Evolutionary conservation across 2,113 vertebrate genomes (phyloP), one percentile per base, ranked within the genome.

Genomic region (Grammomys dolichurus): DNA sequence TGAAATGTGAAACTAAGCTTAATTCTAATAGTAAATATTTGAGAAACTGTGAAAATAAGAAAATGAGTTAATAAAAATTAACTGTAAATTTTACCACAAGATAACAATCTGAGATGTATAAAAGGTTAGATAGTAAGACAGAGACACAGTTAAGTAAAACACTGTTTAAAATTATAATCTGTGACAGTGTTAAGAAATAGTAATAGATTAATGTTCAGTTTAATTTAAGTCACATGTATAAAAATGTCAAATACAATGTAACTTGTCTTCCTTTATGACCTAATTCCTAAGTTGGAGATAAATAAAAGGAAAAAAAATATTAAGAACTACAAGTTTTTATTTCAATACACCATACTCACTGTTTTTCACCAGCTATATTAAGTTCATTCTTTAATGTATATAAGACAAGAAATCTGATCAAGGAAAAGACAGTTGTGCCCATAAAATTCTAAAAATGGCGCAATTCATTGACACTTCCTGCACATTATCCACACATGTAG

Each of bases 361-460:
- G 4, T 82, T 63, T 87, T 31, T 33, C 54, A n/a, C 65, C 19
- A 65, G 60, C 43, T 72, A 60, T 22, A 56, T 36, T 75, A 95
- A 80, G 58, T 56, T 73, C 1, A 43, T 1, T 43, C 89, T 73
- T 63, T 82, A 78, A 90, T 26, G 73, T 13, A 19, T 92, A 40
- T 56, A 67, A 69, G 85, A 75, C 40, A 36, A 82, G 67, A 36
- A 95, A 36, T 67, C 92, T 65, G 89, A n/a, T 5, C 60, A 89
- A 81, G 43, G 8, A 93, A 82, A 97, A 95, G 22, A 2, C 48
- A 96, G n/a, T 28, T 70, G 4, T 33, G 19, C 73, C n/a, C 7
- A 94, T 72, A 93, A 97, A 97, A 43, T 77, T 72, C 3, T 88
- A 72, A 97, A 96, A 73, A 63, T 24, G 82, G 26, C 4, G 28